Conservation (phyloP, 2,888 invertebrate genomes). For the Cephus runcator region DNA sequence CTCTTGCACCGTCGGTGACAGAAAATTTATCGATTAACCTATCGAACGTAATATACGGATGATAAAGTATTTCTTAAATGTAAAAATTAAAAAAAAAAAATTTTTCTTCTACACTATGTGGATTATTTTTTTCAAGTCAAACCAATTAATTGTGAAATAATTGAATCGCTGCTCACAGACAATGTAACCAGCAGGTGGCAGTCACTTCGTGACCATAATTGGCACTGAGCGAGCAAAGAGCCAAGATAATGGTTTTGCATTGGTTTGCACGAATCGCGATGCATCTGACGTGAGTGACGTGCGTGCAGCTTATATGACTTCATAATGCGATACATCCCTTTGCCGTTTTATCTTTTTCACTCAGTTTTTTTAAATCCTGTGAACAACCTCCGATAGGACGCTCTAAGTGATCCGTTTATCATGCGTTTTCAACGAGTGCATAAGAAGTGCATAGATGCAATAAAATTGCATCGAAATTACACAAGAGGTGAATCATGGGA, state of each 20-base stretch:
- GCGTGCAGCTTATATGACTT: not conserved
- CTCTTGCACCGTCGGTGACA: not conserved
- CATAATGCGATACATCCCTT: not conserved
- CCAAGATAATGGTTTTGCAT: not conserved
- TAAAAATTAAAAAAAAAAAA: not conserved
- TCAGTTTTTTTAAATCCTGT: not conserved
- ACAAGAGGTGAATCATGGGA: not conserved
- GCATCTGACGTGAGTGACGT: not conserved
- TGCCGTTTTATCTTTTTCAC: not conserved
- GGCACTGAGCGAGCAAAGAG: not conserved
- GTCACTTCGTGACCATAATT: not conserved
- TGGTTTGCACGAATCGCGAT: not conserved
- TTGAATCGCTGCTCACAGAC: not conserved
- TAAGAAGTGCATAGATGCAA: not conserved
- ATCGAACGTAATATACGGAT: not conserved
- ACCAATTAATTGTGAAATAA: not conserved
- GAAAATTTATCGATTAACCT: not conserved
- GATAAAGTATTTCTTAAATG: no score
- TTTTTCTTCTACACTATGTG: not conserved
- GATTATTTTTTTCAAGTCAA: not conserved
- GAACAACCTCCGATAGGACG: not conserved
- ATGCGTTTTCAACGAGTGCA: not conserved
- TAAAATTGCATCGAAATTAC: not conserved
- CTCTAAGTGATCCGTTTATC: not conserved
- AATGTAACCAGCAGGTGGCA: not conserved